Conservation (phyloP, 1,140 invertebrate genomes). For the Paraescarpia echinospica region DNA sequence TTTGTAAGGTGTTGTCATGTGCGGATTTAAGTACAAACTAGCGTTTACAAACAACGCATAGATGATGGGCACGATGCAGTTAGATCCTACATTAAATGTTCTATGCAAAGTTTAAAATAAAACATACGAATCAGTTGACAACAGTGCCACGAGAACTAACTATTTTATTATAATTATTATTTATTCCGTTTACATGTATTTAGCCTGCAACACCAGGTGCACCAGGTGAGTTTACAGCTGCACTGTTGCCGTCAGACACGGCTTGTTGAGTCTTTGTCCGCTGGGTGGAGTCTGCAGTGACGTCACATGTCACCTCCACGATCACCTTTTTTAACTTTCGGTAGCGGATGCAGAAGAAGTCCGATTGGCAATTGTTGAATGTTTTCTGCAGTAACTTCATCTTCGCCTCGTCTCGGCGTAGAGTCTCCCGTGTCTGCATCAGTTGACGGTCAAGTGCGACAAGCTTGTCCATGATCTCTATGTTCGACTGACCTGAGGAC, state of each 20-base stretch:
- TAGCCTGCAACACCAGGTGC: not conserved
- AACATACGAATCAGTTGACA: not conserved
- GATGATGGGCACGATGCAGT: too few species aligned
- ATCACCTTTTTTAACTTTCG: not conserved
- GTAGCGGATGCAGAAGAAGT: not conserved
- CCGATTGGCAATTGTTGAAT: not conserved
- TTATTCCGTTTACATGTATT: not conserved
- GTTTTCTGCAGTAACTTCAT: not conserved
- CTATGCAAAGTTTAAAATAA: not conserved
- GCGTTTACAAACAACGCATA: too few species aligned
- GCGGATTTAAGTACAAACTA: too few species aligned
- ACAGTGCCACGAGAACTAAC: not conserved
- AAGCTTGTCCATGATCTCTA: not conserved
- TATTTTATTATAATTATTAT: not conserved
- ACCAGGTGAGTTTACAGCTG: not conserved
- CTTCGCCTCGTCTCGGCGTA: not conserved
- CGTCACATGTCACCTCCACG: not conserved
- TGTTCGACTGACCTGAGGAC: not conserved
- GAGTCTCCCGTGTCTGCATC: not conserved
- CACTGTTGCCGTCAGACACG: not conserved
- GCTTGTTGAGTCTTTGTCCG: not conserved
- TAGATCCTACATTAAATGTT: too few species aligned
- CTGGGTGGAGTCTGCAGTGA: not conserved
- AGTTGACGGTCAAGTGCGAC: not conserved
- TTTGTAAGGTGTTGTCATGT: too few species aligned